Evolutionary conservation across 2,113 vertebrate genomes (phyloP).

Genomic region (Trichomycterus rosablanca): DNA sequence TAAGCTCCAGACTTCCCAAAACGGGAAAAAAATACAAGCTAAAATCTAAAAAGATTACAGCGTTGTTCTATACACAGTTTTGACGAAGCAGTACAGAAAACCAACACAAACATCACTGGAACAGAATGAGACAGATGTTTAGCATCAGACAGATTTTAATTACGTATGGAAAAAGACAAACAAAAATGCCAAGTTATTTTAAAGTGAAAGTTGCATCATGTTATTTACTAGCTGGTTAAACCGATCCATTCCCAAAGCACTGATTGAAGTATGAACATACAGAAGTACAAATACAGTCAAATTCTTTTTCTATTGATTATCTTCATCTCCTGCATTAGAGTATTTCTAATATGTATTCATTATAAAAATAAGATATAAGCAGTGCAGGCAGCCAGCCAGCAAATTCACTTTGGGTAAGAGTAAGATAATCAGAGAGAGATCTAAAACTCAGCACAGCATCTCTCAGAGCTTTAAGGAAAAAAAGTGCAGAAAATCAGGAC

Average conservation of each 20-base stretch:
- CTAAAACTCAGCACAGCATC: not conserved
- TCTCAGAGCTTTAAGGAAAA: not conserved
- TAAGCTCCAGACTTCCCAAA: too few species aligned
- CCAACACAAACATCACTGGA: not conserved
- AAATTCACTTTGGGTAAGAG: slow-evolving; percentile 36
- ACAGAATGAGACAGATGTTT: not conserved
- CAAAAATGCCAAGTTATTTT: slow-evolving; percentile 40
- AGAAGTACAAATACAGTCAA: slow-evolving; percentile 29
- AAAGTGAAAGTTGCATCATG: slow-evolving; percentile 24
- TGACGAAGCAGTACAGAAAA: not conserved
- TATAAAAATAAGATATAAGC: slow-evolving; percentile 47
- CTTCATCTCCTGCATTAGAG: slow-evolving; percentile 25
- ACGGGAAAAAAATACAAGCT: too few species aligned
- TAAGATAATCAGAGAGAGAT: slow-evolving; percentile 22
- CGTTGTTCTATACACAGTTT: too few species aligned
- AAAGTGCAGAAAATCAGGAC: not conserved
- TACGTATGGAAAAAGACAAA: slow-evolving; percentile 60
- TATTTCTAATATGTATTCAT: slow-evolving; percentile 36
- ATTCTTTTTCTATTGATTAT: slow-evolving; percentile 32
- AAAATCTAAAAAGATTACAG: too few species aligned
- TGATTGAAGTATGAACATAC: slow-evolving; percentile 38
- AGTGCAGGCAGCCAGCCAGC: slow-evolving; percentile 38
- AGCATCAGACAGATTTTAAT: slow-evolving; percentile 58
- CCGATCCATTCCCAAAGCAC: slow-evolving; percentile 24
- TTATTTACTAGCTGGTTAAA: slow-evolving; percentile 28